These are phyloP conservation scores for Megamerina dolium DNA, from an alignment of 2,888 invertebrate species.

Conservation along the genomic window DNA sequence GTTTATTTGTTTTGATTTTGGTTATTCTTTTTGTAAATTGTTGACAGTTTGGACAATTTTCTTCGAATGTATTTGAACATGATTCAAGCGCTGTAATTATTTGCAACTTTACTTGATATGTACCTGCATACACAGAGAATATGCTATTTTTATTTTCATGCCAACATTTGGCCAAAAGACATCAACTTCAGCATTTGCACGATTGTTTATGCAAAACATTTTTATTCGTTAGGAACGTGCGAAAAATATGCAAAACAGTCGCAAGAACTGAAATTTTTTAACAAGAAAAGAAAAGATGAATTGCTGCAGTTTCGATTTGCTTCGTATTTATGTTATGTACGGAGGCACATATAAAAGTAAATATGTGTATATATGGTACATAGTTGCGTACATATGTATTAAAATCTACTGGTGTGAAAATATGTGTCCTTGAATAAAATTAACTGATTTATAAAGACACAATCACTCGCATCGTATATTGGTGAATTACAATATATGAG, in stretches of 20 bases:
- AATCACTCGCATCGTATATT: too few species aligned
- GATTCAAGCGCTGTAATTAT: slow-evolving; percentile 13
- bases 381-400: too few species aligned
- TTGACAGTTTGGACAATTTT: slow-evolving; percentile 26
- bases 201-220: slow-evolving; percentile 12
- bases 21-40: slow-evolving; percentile 7
- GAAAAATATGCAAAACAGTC: too few species aligned
- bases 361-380: too few species aligned
- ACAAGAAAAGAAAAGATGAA: too few species aligned
- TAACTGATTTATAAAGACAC: too few species aligned
- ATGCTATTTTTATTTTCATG: slow-evolving; percentile 5
- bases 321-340: too few species aligned
- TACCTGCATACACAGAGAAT: neutral
- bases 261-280: too few species aligned
- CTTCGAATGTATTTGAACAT: slow-evolving; percentile 14
- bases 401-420: slow-evolving; percentile 15
- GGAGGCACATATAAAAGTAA: too few species aligned
- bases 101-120: slow-evolving; percentile 1
- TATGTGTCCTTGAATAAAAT: slow-evolving; percentile 18
- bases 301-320: too few species aligned
- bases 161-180: slow-evolving; percentile 7
- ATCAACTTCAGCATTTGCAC: slow-evolving; percentile 4
- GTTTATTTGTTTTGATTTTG: too few species aligned
- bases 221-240: slow-evolving; percentile 3
- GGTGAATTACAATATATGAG: too few species aligned